These are phyloP conservation scores for Calosoma granatense DNA, from an alignment of 1,140 invertebrate species.

Conservation along the genomic window DNA sequence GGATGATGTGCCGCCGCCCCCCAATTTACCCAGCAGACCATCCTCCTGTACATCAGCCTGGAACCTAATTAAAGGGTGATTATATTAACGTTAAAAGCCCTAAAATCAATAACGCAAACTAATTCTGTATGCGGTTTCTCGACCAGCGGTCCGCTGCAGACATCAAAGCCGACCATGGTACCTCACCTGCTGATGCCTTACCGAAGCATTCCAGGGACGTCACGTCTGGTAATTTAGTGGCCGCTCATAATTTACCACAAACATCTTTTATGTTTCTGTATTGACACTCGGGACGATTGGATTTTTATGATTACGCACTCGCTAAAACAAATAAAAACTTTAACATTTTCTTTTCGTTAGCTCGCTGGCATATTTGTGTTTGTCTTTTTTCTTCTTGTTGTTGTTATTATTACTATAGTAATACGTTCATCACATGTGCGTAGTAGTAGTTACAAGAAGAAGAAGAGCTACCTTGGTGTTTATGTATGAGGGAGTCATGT, in stretches of 20 bases:
- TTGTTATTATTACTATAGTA: no score
- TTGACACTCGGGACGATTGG: constrained; percentile 3
- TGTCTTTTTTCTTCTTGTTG: no score
- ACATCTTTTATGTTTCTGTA: constrained; percentile 6
- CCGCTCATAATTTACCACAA: constrained; percentile 2
- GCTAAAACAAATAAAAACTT: constrained; percentile 5
- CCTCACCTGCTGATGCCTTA: not conserved
- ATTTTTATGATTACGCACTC: not conserved
- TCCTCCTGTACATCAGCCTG: not conserved
- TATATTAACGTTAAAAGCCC: constrained; percentile 9
- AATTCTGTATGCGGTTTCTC: constrained; percentile 3
- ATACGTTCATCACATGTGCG: no score
- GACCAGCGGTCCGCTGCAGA: not conserved
- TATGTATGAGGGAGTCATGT: no score
- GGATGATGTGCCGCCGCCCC: no score
- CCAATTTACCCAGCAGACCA: no score
- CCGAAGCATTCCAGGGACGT: not conserved
- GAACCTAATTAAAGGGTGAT: constrained; percentile 9
- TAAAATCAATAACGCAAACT: constrained; percentile 9
- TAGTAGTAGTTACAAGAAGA: no score
- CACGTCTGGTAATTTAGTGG: not conserved
- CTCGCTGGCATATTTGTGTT: no score
- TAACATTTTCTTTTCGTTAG: not conserved
- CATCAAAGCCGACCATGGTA: not conserved
- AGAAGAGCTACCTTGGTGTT: no score